Conservation (phyloP, 1,140 invertebrate genomes). For the Pomacea maculata region DNA sequence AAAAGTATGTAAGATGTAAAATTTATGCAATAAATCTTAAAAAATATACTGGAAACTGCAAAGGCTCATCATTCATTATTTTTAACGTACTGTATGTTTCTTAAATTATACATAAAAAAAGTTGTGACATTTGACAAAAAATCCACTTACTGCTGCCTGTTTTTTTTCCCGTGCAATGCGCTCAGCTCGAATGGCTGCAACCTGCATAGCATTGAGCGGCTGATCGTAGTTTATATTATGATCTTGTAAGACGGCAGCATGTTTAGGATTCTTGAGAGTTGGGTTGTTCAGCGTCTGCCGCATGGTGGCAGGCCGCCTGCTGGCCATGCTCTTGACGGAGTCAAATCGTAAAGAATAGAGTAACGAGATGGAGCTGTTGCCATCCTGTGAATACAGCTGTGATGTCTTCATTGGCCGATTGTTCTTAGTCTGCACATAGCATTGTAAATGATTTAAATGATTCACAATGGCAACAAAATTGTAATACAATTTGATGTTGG, state of each 20-base stretch:
- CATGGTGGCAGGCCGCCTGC: constrained; percentile 76
- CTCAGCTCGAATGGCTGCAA: constrained; percentile 85
- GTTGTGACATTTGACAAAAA: background rate
- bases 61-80: background rate
- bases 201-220: constrained; percentile 83
- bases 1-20: background rate
- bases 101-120: background rate
- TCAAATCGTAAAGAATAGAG: constrained; percentile 81
- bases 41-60: background rate
- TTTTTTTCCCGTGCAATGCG: constrained; percentile 83
- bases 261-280: constrained; percentile 82
- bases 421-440: constrained; percentile 69
- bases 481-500: too few relatives aligned
- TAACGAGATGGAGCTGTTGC: constrained; percentile 79
- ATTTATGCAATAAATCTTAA: background rate
- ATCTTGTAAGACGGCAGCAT: constrained; percentile 82
- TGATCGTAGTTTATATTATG: constrained; percentile 86
- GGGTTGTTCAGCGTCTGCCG: constrained; percentile 76
- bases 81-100: background rate
- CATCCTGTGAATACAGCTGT: constrained; percentile 84
- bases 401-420: constrained; percentile 80
- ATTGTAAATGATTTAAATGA: too few relatives aligned
- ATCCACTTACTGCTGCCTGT: constrained; percentile 51
- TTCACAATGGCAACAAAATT: too few relatives aligned
- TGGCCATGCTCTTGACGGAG: constrained; percentile 76